Evolutionary conservation across 2,113 vertebrate species (phyloP).

Genomic region (Ochotona curzoniae): DNA sequence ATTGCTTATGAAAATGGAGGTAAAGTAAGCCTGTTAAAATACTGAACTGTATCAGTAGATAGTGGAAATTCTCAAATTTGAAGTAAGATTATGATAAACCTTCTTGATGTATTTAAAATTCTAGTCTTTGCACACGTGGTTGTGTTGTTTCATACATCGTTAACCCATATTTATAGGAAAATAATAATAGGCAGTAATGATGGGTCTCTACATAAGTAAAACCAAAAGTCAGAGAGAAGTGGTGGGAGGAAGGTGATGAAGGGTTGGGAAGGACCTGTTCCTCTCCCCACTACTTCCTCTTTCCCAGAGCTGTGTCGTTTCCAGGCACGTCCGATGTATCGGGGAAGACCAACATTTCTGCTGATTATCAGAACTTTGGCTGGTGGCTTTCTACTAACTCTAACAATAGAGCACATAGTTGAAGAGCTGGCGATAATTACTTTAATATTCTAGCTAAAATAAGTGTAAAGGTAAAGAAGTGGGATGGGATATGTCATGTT

Average conservation of each 20-base stretch:
- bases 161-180: neutral
- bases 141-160: neutral
- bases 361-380: neutral
- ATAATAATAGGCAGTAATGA: neutral
- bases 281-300: neutral
- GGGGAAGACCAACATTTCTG: neutral
- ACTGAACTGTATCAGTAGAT: neutral
- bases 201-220: neutral
- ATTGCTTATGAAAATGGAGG: neutral
- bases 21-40: neutral
- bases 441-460: too few relatives aligned
- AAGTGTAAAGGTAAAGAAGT: too few relatives aligned
- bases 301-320: neutral
- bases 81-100: neutral
- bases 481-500: neutral
- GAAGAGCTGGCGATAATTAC: accelerated
- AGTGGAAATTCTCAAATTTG: neutral
- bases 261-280: accelerated
- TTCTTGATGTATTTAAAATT: neutral
- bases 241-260: neutral
- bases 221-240: neutral
- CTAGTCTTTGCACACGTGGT: neutral
- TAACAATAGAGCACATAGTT: neutral
- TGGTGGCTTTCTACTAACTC: accelerated
- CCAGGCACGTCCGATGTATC: neutral